Evolutionary conservation across 2,797 vertebrate species (phyloP).

Genomic region (Coracias cyanogaster): DNA sequence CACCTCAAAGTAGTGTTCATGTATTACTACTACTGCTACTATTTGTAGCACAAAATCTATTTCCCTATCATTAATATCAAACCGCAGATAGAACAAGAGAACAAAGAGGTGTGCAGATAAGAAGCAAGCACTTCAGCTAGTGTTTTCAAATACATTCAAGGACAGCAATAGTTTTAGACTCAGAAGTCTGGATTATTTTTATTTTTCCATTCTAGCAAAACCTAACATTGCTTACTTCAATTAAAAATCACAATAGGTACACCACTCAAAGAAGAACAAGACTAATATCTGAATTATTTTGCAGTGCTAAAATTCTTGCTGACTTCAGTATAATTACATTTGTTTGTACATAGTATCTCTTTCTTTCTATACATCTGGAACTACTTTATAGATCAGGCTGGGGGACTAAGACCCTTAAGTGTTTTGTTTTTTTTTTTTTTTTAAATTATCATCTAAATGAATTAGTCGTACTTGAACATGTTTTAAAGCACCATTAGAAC

Average conservation of each 20-base stretch:
- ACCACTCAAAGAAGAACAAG: neutral
- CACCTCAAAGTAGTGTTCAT: accelerated
- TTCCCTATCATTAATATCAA: neutral
- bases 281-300: neutral
- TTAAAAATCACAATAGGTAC: neutral
- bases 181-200: neutral
- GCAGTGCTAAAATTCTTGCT: neutral
- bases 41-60: neutral
- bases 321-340: neutral
- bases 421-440: neutral
- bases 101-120: neutral
- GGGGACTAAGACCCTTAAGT: neutral
- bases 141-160: neutral
- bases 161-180: neutral
- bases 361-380: neutral
- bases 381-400: neutral
- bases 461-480: neutral
- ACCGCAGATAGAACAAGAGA: neutral
- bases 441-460: neutral
- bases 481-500: neutral
- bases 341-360: neutral
- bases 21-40: neutral
- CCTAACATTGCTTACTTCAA: neutral
- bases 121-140: neutral
- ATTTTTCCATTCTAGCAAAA: neutral